Base-by-base conservation (phyloP, 2,113 vertebrate species). In the Motacilla alba region DNA sequence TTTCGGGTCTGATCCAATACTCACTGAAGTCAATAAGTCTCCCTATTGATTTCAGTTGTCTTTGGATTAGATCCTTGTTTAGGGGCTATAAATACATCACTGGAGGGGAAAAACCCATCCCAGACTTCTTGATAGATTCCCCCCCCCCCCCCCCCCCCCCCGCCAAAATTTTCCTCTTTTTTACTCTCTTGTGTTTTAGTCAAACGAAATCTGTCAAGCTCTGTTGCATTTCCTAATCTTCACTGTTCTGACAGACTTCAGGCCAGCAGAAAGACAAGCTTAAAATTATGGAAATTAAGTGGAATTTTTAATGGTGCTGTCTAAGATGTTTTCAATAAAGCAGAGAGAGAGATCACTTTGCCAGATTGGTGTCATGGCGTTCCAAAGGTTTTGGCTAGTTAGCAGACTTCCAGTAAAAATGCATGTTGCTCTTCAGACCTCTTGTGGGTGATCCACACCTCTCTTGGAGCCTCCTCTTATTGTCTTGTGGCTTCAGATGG, bases 311-410 rank as follows among this genome's bases (percentile, higher is more conserved):
- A 82, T 95, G 94, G 91, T 93, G 87, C 91, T 97, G 91, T 85
- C 78, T 95, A 96, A 98, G 94, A 97, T 97, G 97, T 98, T 98
- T 98, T 96, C 97, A 98, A 83, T 96, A 97, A 97, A 94, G 88
- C 86, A 96, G 94, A 96, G 72, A 17, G n/a, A 46, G 91, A 68
- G 62, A 96, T 60, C 80, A 30, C 79, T 96, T 96, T 97, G 98
- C 97, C 98, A 98, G 96, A 96, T 75, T 70, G 90, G 96, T 97
- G 94, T 98, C 97, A 94, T 84, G 92, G 96, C 2, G 89, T 98
- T 98, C 97, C 97, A 96, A 97, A 97, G 87, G 94, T 96, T 98
- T 97, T 97, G 97, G 95, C 95, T 93, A 58, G 87, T 97, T 79
- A 96, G 82, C 91, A 95, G 93, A 50, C 83, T 97, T 98, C 97